These are phyloP conservation scores for Poecile atricapillus DNA, from an alignment of 2,113 vertebrate species.

Conservation along the genomic window DNA sequence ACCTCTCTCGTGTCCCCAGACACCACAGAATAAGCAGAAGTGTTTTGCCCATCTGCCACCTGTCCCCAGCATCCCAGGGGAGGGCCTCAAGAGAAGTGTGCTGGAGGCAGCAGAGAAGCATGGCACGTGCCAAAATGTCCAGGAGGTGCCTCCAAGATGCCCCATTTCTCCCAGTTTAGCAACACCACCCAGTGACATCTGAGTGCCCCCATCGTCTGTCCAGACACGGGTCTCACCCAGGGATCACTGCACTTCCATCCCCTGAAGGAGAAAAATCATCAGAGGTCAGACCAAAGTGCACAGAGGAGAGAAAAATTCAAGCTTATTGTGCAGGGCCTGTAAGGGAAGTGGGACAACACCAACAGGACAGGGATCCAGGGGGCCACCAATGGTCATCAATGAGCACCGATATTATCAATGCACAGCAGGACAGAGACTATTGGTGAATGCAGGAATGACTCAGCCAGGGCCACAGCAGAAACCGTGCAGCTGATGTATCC, in stretches of 20 bases:
- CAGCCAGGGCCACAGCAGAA: not conserved
- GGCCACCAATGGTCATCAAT: not conserved
- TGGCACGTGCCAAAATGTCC: not conserved
- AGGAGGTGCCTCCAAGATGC: not conserved
- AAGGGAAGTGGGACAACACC: not conserved
- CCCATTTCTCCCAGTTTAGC: not conserved
- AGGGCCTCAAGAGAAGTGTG: not conserved
- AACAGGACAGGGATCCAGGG: not conserved
- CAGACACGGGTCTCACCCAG: not conserved
- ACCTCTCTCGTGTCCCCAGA: not conserved
- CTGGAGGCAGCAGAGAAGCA: not conserved
- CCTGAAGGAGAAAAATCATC: not conserved
- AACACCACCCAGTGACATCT: not conserved
- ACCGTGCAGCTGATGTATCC: not conserved
- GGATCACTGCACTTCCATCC: not conserved
- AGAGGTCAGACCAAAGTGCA: not conserved
- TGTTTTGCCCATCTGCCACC: not conserved
- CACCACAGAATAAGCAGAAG: not conserved
- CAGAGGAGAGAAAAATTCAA: not conserved
- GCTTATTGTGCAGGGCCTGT: not conserved
- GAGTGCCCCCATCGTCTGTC: not conserved
- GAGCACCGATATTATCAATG: not conserved
- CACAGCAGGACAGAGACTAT: not conserved
- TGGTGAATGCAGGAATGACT: constrained; percentile 23
- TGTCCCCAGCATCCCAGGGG: not conserved